Evolutionary conservation across 2,113 vertebrate genomes (phyloP), one percentile per base, ranked within the genome.

Genomic region (Catagonus wagneri): DNA sequence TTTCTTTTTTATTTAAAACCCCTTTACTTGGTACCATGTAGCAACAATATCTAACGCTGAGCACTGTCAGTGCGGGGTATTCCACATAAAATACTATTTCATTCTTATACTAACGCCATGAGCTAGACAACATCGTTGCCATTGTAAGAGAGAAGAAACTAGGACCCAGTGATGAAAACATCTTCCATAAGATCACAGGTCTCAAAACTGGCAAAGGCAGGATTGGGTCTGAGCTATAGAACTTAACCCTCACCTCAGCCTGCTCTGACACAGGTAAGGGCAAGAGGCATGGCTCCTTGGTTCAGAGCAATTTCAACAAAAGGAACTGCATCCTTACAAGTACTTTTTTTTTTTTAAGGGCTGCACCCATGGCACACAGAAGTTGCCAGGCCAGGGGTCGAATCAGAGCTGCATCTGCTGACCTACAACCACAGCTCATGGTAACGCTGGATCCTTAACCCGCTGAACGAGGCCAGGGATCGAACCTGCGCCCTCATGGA

Each of bases 1-100:
- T 44, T 88, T 93, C 94, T 69, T 68, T 90, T 92, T 60, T 61
- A 36, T 60, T 83, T 89, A 66, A 61, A 94, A 69, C 3, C 13
- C 54, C 68, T 61, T 75, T 89, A 36, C 22, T 52, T 56, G 11
- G 7, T 29, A 34, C 65, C 25, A 71, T 1, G 2, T 25, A 63
- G 25, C 12, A 63, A 50, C 52, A 50, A 22, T 69, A 52, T 61
- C 5, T 36, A 93, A 66, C 12, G 56, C 3, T 25, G n/a, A 93
- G 32, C 6, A 56, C 19, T 58, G 72, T 29, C 17, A 23, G 22
- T 63, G 6, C 25, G 75, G 69, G 65, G 20, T 76, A 83, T 44
- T 84, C 6, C 52, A 89, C 4, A 22, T 2, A 44, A 68, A n/a
- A 63, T 20, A 39, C 23, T 74, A 29, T 65, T 80, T 74, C 50